Base-by-base conservation (phyloP, 2,888 invertebrate species). In the Calephelis perditalis region DNA sequence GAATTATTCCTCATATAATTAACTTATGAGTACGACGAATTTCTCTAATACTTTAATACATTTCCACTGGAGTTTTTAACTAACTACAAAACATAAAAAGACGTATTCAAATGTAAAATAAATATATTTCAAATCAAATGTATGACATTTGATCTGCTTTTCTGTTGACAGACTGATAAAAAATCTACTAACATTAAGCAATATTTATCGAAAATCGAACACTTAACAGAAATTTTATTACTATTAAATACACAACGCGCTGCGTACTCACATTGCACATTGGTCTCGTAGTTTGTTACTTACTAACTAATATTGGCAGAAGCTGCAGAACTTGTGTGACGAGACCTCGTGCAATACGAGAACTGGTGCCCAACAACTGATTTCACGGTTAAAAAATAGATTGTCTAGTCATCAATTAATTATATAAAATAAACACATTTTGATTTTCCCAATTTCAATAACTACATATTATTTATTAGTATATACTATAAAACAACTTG, bases 61-160 rank as follows among this genome's bases (percentile, higher is more conserved):
- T 78, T 73, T 77, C 78, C 81, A 82, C 79, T 84, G 87, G 86
- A 83, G 79, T 49, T 49, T 40, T 79, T 73, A 75, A 75, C 86
- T 88, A 89, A 85, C 89, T 88, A 89, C 88, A 86, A 86, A 86
- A 87, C 88, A 89, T 76, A 88, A 88, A 87, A 88, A 87, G 86
- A 85, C 87, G 82, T 80, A 81, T 84, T 84, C 84, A 81, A 86
- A 86, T 87, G 84, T 84, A 85, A 89, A 88, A 87, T 89, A 89
- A 89, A 89, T 88, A 89, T 89, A 88, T 89, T 89, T 88, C 85
- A 86, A 87, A 89, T 84, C 89, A 89, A 89, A 89, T 89, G 89
- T 89, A 89, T 88, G 87, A 89, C 89, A 89, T 89, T 87, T 89
- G 89, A 89, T 82, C 83, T 84, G 85, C 75, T 79, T 80, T 26